Base-by-base conservation (phyloP, 1,140 invertebrate genomes). In the Episyrphus balteatus region DNA sequence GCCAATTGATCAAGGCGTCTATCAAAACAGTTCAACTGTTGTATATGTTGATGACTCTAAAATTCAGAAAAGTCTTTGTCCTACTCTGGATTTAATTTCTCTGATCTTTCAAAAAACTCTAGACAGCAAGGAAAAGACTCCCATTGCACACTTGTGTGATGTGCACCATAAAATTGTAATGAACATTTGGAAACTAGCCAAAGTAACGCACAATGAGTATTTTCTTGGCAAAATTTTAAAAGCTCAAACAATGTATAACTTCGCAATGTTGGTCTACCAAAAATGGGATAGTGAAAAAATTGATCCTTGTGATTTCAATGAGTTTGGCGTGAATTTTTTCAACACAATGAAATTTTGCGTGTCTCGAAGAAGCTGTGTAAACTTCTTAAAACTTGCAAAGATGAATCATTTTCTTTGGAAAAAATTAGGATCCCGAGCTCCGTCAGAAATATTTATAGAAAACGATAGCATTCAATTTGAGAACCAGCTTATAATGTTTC, bases 401-500 rank as follows among this genome's bases (percentile, higher is more conserved):
- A 50, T 70, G 10, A 52, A 67, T 66, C 57, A 62, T 47, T 42
- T 65, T 49, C 47, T 71, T 46, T 68, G 62, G 61, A 63, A 62
- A 47, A 64, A 55, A 55, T 42, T 68, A 12, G 54, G 61, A 36
- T 14, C 49, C 34, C 52, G 57, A 14, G 56, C 55, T 11, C 65
- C 61, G 9, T 53, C 60, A 26, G 58, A 63, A 42, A 55, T 71
- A 11, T 47, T 59, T 37, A 63, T 69, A 7, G 61, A 69, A 31
- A 62, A 69, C 15, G 59, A 66, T 48, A 53, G 49, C 1, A 59
- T 71, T 1, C 53, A 62, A 15, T 75, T 74, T 50, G 65, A 71
- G 42, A 74, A 76, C 56, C 77, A 80, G 54, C 64, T 78, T 36
- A 59, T 78, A n/a, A 62, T 74, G 13, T 70, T 78, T 49, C 71